Percentiles rank a stretch among this genome's conserved stretches.
Evolutionary conservation across 1,140 invertebrate species (phyloP).

Genomic region (Dendrolimus punctatus): DNA sequence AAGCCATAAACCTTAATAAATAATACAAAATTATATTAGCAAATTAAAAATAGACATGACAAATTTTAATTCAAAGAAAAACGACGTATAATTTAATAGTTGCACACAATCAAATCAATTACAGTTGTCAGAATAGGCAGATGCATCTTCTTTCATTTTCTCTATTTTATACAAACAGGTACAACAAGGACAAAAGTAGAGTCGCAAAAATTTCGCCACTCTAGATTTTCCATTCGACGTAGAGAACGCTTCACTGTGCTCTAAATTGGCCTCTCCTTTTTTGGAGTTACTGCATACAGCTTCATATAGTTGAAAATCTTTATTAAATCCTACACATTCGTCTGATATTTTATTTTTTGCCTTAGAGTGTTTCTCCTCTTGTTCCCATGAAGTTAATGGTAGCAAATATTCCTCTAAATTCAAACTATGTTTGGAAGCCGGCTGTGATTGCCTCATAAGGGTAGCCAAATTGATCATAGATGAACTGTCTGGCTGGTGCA

Average conservation of each 20-base stretch:
- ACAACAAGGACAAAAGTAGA: constrained; percentile 62
- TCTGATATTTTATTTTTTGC: constrained; percentile 5
- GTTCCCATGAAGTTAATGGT: constrained; percentile 53
- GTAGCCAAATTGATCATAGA: constrained; percentile 63
- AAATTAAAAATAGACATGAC: no score
- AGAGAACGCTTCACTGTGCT: constrained; percentile 5
- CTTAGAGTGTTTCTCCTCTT: constrained; percentile 14
- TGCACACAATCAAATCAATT: constrained; percentile 7
- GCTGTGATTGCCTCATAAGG: constrained; percentile 40
- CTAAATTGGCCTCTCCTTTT: no score
- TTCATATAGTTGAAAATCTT: constrained; percentile 7
- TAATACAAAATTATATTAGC: no score
- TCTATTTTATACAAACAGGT: constrained; percentile 56
- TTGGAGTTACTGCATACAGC: constrained; percentile 11
- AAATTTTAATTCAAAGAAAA: no score
- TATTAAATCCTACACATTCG: constrained; percentile 2
- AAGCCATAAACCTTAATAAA: no score
- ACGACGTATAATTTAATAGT: no score
- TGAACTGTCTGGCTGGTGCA: constrained; percentile 45
- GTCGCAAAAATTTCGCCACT: constrained; percentile 49
- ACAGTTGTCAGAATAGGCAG: constrained; percentile 21
- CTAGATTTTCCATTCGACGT: constrained; percentile 36
- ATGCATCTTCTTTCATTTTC: constrained; percentile 33
- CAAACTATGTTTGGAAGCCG: constrained; percentile 45
- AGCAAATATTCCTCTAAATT: constrained; percentile 45